Evolutionary conservation across 1,140 invertebrate genomes (phyloP), one percentile per base, ranked within the genome.

Genomic region (Coptotermes formosanus): DNA sequence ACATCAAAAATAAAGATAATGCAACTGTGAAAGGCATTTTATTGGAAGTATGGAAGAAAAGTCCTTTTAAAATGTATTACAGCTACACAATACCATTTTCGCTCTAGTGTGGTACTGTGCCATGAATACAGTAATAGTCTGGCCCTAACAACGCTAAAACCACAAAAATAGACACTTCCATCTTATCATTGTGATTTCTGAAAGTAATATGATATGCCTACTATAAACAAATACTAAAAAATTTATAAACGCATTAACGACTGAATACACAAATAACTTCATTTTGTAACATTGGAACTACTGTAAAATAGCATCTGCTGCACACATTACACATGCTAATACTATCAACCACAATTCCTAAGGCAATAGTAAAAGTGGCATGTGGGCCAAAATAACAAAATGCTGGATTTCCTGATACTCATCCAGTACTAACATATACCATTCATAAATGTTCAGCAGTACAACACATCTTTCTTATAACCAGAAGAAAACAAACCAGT

Each of bases 31-130:
- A 75, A 30, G 64, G 64, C n/a, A 75, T 75, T 75, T 75, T 75
- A 75, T 75, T 75, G 64, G n/a, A 75, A 75, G 64, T 75, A 75
- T 75, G 64, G 64, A 75, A 75, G 64, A 75, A 30, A 75, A 75
- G 64, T 30, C 9, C 64, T 75, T 75, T 75, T 30, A n/a, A n/a
- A 75, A 75, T 75, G 64, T 75, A 75, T 75, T 30, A 75, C 64
- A n/a, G 64, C 25, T 75, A 30, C 64, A 75, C 25, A 75, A 75
- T 75, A 75, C 25, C 64, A 30, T 30, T 1, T 75, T 75, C 1
- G n/a, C n/a, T 75, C 25, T 14, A 30, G n/a, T 0, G 30, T 16
- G 7, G n/a, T 75, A 75, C 7, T 75, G 64, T 75, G 64, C 16
- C 64, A 75, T 30, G 16, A 75, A 64, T 64, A 64, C 59, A 64